Evolutionary conservation across 2,797 vertebrate genomes (phyloP).

Genomic region (Lepilemur ruficaudatus): DNA sequence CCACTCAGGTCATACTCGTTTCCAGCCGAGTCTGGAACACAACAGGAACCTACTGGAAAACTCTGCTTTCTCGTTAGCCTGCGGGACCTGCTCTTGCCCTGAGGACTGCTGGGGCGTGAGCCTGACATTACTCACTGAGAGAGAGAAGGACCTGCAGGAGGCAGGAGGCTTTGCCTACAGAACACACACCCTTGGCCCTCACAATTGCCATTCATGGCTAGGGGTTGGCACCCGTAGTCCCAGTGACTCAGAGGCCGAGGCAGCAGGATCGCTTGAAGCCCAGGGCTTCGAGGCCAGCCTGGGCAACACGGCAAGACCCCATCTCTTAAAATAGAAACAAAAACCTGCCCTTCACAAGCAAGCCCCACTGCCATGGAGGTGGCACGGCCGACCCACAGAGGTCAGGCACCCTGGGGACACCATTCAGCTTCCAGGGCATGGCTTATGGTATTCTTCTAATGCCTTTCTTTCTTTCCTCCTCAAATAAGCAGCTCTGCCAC

Average conservation of each 20-base stretch:
- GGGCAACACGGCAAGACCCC: neutral
- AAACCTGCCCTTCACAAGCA: neutral
- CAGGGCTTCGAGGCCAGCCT: neutral
- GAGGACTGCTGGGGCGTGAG: accelerated
- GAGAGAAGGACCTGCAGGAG: neutral
- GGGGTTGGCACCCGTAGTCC: neutral
- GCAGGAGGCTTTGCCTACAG: neutral
- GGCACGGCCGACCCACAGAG: too few species aligned
- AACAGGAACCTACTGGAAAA: accelerated
- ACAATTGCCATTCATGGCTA: neutral
- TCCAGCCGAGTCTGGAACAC: slow-evolving; percentile 89
- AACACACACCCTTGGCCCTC: neutral
- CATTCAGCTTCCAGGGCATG: accelerated
- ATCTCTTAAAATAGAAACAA: neutral
- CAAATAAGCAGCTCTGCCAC: neutral
- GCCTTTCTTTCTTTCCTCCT: neutral
- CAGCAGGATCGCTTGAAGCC: neutral
- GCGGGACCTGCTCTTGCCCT: accelerated
- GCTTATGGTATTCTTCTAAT: too few species aligned
- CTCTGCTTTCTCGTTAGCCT: neutral
- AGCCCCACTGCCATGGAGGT: accelerated
- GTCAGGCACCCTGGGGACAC: accelerated
- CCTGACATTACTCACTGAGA: accelerated
- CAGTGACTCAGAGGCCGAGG: neutral
- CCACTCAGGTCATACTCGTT: slow-evolving; percentile 95